Conservation (phyloP, 2,888 invertebrate species). For the Melangyna quadrimaculata region DNA sequence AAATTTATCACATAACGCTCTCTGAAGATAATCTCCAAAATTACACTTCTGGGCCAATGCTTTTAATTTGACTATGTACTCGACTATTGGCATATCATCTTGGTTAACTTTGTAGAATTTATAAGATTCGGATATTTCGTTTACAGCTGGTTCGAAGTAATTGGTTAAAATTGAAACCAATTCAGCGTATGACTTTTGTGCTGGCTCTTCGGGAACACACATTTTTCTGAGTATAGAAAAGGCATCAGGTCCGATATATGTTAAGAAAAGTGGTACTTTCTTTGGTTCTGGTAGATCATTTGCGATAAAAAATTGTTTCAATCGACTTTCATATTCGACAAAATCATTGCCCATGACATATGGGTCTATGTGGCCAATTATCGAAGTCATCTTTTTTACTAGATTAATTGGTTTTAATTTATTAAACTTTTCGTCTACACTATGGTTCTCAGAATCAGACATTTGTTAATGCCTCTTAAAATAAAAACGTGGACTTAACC, state of each 20-base stretch:
- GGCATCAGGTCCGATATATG: conserved; percentile 8
- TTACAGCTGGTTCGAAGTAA: neutral
- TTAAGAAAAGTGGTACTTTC: conserved; percentile 28
- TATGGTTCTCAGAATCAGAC: too few species aligned
- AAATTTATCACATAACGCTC: conserved; percentile 16
- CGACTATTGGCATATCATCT: neutral
- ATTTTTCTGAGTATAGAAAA: neutral
- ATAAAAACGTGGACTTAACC: too few species aligned
- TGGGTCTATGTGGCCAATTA: conserved; percentile 61
- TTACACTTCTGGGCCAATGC: conserved; percentile 26
- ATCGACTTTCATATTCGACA: conserved; percentile 46
- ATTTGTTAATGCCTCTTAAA: too few species aligned
- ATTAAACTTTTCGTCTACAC: too few species aligned
- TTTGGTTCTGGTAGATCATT: conserved; percentile 32
- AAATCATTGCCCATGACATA: conserved; percentile 57
- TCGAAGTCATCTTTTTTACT: neutral
- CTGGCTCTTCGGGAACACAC: neutral
- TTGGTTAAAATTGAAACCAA: neutral
- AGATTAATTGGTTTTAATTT: too few species aligned
- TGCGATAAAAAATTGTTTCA: conserved; percentile 47
- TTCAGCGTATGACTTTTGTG: neutral
- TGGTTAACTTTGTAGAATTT: conserved; percentile 24
- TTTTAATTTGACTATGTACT: conserved; percentile 24
- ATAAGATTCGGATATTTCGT: neutral
- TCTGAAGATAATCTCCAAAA: conserved; percentile 6